Evolutionary conservation across 2,888 invertebrate genomes (phyloP), one percentile per base, ranked within the genome.

Genomic region (Lomographa bimaculata): DNA sequence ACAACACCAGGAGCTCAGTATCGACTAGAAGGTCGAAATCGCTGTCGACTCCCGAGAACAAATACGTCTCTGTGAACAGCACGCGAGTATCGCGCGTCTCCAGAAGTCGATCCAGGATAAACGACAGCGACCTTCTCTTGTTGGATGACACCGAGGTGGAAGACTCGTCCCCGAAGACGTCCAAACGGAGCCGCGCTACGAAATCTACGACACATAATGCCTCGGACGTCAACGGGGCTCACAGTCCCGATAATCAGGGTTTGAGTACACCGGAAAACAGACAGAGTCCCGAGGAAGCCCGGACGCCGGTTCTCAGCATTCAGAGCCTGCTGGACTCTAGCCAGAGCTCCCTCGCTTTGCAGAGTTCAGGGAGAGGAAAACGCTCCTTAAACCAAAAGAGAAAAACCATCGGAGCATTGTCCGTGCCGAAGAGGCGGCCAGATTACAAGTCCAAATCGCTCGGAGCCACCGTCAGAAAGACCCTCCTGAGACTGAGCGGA

Each of bases 221-320:
- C 3, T 28, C 42, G 1, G 28, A 19, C 14, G 18, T 19, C 2
- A 29, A 29, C n/a, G 24, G 9, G 2, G 9, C 17, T 1, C 24
- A 21, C 0, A 46, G 30, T 9, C 44, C 56, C 1, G 29, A 42
- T 1, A 32, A 44, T 1, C 54, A 58, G 4, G 82, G 82, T 0
- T 49, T 36, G 1, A 56, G 55, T 4, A 85, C 85, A 0, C 86
- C 86, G 0, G 79, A 79, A 19, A 73, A 76, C 17, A 50, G 55
- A 3, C 54, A 42, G 1, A 78, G 74, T 28, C 78, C 79, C 1
- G 64, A 66, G 18, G 78, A 73, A 19, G 62, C 62, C 1, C 67
- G 65, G 1, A 87, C 87, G 1, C 87, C 87, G 0, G 68, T 86
- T 1, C 52, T 86, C 0, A 79, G 65, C 44, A 84, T 86, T 5